These are phyloP conservation scores for Melangyna quadrimaculata DNA, from an alignment of 2,888 invertebrate species.

Conservation along the genomic window DNA sequence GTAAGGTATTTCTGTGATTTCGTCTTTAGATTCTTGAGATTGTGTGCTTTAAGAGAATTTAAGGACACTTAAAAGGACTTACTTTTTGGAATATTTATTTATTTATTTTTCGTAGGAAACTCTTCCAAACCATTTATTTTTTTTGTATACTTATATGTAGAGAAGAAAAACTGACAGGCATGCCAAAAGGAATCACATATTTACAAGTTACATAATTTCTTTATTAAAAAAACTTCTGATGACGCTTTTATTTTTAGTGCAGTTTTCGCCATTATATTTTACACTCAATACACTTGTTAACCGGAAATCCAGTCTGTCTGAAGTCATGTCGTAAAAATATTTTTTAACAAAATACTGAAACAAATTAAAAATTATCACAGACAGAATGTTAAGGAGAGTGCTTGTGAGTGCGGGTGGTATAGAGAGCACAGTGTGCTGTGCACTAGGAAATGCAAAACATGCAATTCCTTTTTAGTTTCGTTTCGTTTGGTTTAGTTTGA, in stretches of 20 bases:
- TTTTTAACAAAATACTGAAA: conserved; percentile 51
- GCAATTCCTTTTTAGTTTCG: conserved; percentile 64
- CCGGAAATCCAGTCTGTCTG: conserved; percentile 20
- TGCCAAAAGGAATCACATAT: neutral
- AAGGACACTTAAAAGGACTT: neutral
- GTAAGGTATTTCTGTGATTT: neutral
- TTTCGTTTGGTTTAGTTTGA: neutral
- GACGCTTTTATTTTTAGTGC: conserved; percentile 52
- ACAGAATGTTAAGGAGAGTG: neutral
- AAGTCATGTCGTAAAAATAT: neutral
- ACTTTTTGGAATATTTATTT: neutral
- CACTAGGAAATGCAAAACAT: conserved; percentile 69
- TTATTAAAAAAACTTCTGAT: conserved; percentile 37
- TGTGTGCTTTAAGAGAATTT: neutral
- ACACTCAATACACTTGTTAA: conserved; percentile 42
- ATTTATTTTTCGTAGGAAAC: neutral
- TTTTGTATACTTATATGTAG: neutral
- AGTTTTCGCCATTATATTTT: conserved; percentile 43
- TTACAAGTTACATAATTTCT: neutral
- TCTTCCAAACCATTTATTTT: neutral
- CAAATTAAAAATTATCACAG: conserved; percentile 65
- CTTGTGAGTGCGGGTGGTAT: neutral
- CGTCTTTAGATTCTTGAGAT: neutral
- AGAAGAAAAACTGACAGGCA: neutral
- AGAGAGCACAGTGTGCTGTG: neutral